phyloP scores from a whole-genome alignment of 2,113 vertebrate genomes.

The Cygnus atratus region DNA sequence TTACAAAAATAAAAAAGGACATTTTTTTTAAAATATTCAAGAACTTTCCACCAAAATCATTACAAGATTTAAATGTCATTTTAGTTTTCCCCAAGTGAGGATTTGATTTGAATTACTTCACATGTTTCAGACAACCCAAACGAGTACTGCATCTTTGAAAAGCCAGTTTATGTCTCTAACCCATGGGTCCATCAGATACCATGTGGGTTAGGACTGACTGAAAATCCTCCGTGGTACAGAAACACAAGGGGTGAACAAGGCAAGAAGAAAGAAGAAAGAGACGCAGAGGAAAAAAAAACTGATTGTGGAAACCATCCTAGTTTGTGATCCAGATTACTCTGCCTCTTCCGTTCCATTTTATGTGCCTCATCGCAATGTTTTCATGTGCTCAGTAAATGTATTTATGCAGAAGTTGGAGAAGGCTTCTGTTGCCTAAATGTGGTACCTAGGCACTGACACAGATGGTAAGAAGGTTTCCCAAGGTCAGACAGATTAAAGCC shows the following conservation, averaged over 20 bases:
- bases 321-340: neutral
- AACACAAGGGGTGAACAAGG: neutral
- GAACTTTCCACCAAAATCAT: neutral
- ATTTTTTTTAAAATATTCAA: neutral
- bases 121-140: neutral
- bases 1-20: neutral
- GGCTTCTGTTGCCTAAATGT: neutral
- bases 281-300: neutral
- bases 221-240: neutral
- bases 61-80: neutral
- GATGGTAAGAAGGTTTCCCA: neutral
- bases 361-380: neutral
- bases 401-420: neutral
- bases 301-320: neutral
- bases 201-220: neutral
- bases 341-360: neutral
- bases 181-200: neutral
- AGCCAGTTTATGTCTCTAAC: neutral
- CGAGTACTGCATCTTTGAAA: neutral
- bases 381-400: neutral
- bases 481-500: neutral
- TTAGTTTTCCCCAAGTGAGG: neutral
- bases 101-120: neutral
- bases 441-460: neutral
- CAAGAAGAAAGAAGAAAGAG: neutral